These are phyloP conservation scores for Melanotaenia pygmaea DNA, from an alignment of 2,797 vertebrate species.

Conservation along the genomic window DNA sequence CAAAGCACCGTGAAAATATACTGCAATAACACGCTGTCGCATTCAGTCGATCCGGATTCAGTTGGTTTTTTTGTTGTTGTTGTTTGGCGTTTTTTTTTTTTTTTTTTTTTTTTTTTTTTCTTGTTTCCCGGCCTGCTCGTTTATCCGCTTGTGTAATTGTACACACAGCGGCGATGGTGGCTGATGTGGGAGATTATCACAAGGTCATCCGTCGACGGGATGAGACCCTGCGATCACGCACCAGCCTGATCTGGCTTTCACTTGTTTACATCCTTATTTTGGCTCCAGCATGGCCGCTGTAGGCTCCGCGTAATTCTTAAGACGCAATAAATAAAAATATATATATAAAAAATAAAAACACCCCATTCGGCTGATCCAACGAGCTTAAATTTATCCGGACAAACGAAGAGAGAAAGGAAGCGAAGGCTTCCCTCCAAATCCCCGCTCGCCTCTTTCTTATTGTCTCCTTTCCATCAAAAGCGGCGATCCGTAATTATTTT, in stretches of 20 bases:
- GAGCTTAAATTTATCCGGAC: conserved; percentile 24
- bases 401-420: conserved; percentile 13
- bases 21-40: conserved; percentile 60
- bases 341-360: neutral
- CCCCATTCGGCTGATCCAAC: conserved; percentile 13
- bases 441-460: conserved; percentile 48
- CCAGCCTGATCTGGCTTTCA: conserved; percentile 64
- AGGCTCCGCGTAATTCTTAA: conserved; percentile 40
- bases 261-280: conserved; percentile 73
- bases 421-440: conserved; percentile 63
- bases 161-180: conserved; percentile 60
- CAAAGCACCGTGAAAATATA: conserved; percentile 33
- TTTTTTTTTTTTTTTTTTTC: conserved; percentile 19
- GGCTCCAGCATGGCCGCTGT: conserved; percentile 57
- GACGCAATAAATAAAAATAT: conserved; percentile 26
- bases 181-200: conserved; percentile 78
- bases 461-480: conserved; percentile 67
- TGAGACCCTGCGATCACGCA: conserved; percentile 64
- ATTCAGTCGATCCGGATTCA: conserved; percentile 32
- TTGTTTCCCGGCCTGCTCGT: conserved; percentile 56
- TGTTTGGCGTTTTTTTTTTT: conserved; percentile 14
- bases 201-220: conserved; percentile 82
- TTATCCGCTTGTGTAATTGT: conserved; percentile 63
- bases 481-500: conserved; percentile 48
- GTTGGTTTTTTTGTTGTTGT: too few relatives aligned